A percentile compares a stretch with the other conserved stretches of the same genome.
Conservation (phyloP, 2,113 vertebrate genomes). For the Fregata magnificens region DNA sequence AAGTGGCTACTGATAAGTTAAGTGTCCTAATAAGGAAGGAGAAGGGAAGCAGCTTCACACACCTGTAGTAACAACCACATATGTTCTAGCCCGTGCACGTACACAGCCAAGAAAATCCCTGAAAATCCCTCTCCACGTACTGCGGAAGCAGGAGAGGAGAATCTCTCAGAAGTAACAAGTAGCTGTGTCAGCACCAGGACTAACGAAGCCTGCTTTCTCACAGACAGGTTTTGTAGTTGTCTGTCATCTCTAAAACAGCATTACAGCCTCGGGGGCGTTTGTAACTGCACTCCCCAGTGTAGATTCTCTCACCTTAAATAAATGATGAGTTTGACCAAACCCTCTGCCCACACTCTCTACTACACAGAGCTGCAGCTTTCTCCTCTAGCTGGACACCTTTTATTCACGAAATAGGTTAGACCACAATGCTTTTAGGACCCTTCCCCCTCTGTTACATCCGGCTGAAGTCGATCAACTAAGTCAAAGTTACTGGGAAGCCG, state of each 20-base stretch:
- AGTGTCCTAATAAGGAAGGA: not conserved
- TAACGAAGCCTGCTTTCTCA: not conserved
- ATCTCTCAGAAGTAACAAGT: not conserved
- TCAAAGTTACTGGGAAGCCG: not conserved
- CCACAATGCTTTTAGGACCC: not conserved
- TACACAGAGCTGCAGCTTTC: not conserved
- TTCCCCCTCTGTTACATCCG: not conserved
- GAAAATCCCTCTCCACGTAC: not conserved
- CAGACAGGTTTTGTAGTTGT: not conserved
- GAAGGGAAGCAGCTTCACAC: not conserved
- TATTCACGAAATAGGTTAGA: not conserved
- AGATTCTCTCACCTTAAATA: not conserved
- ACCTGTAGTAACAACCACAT: not conserved
- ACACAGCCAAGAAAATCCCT: not conserved
- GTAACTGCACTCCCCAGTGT: not conserved
- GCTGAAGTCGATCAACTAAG: not conserved
- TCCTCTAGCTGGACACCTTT: not conserved
- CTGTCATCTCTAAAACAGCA: not conserved
- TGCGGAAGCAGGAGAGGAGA: not conserved
- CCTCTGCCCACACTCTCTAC: not conserved
- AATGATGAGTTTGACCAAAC: not conserved
- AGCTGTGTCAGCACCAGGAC: not conserved
- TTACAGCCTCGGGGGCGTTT: rapidly evolving
- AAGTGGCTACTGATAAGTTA: not conserved
- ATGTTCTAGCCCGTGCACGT: rapidly evolving